These are phyloP conservation scores for Conops quadrifasciatus DNA, from an alignment of 2,888 invertebrate genomes.

Conservation along the genomic window DNA sequence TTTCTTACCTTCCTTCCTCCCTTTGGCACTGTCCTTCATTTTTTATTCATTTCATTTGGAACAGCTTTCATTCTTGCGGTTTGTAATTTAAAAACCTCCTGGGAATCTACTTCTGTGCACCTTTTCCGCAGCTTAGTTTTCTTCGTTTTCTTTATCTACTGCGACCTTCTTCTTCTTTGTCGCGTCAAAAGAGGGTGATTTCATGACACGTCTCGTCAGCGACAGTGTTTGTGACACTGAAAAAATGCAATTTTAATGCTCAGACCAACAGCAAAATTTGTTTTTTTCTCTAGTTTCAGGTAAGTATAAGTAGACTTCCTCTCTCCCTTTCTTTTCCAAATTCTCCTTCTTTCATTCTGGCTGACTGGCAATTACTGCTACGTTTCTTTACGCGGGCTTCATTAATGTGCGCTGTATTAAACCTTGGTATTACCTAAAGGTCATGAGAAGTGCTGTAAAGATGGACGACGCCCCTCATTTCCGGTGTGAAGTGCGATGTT, in stretches of 20 bases:
- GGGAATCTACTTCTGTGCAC: background rate
- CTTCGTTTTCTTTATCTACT: no score
- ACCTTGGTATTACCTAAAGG: background rate
- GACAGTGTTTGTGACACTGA: background rate
- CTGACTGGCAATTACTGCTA: no score
- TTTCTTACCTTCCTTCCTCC: background rate
- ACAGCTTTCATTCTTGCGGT: background rate
- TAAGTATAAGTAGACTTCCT: slow-evolving; percentile 6
- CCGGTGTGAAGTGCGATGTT: no score
- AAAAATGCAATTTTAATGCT: slow-evolving; percentile 29
- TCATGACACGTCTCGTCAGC: background rate
- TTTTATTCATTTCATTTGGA: slow-evolving; percentile 1
- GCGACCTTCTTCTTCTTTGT: no score
- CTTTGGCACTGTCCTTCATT: background rate
- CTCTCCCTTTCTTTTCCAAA: no score
- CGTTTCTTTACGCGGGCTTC: no score
- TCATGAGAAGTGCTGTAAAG: no score
- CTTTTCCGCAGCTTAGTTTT: background rate
- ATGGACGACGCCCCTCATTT: no score
- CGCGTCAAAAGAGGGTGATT: background rate
- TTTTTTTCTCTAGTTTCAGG: slow-evolving; percentile 19
- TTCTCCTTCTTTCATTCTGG: no score
- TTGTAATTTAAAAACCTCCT: background rate
- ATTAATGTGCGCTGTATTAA: no score
- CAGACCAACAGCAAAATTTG: slow-evolving; percentile 24